Evolutionary conservation across 23 tunicate genomes (phyloP).

Genomic region (Trididemnum nubilum): DNA sequence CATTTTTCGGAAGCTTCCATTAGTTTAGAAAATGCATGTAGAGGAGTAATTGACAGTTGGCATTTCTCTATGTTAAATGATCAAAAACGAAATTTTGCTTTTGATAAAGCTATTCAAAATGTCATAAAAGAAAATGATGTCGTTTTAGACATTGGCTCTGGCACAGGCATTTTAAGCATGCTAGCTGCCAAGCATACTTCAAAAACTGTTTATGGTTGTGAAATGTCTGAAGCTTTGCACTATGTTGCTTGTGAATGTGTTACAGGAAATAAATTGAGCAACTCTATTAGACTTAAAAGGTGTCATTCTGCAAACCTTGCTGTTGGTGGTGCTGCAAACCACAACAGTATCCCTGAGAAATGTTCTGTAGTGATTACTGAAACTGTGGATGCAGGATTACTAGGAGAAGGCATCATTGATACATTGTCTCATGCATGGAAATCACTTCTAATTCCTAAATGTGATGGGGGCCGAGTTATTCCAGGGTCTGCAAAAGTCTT

Average conservation of each 20-base stretch:
- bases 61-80: conserved; percentile 91
- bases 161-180: conserved; percentile 82
- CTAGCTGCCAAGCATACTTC: conserved; percentile 49
- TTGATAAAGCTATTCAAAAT: conserved; percentile 44
- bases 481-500: conserved; percentile 51
- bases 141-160: conserved; percentile 84
- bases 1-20: conserved; percentile 31
- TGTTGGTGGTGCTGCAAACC: not conserved
- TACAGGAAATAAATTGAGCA: conserved; percentile 40
- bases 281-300: conserved; percentile 13
- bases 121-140: conserved; percentile 9
- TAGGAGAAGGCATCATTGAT: conserved; percentile 78
- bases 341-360: conserved; percentile 10
- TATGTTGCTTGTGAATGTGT: conserved; percentile 60
- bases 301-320: conserved; percentile 52
- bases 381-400: conserved; percentile 78
- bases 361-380: conserved; percentile 66
- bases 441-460: conserved; percentile 44
- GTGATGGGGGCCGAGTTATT: conserved; percentile 65
- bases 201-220: conserved; percentile 74
- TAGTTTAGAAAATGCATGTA: conserved; percentile 65
- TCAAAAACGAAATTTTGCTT: conserved; percentile 39
- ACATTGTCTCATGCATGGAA: conserved; percentile 77
- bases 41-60: conserved; percentile 84
- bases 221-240: conserved; percentile 61